phyloP scores from a whole-genome alignment of 2,113 vertebrate genomes.

The Regulus satrapa region DNA sequence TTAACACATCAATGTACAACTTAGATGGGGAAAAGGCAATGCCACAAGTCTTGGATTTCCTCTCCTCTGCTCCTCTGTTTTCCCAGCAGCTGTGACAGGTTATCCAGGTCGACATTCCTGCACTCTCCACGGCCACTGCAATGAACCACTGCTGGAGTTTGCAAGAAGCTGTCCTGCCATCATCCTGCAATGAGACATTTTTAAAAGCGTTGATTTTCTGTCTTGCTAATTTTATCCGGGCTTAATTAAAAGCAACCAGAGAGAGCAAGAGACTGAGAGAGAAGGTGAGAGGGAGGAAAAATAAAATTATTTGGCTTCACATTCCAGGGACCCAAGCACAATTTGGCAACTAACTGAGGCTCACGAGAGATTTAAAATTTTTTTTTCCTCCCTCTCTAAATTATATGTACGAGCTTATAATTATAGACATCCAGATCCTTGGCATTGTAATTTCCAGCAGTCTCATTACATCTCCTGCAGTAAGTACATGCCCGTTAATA shows the following conservation, averaged over 20 bases:
- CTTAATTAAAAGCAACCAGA: slow-evolving; percentile 46
- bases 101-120: neutral
- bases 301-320: neutral
- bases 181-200: neutral
- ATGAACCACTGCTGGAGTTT: neutral
- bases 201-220: slow-evolving; percentile 38
- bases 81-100: neutral
- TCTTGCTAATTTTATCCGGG: slow-evolving; percentile 13
- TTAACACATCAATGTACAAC: accelerated
- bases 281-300: neutral
- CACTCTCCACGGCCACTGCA: neutral
- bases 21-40: neutral
- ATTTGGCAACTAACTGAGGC: neutral
- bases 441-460: slow-evolving; percentile 3
- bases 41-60: neutral
- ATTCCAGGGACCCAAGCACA: neutral
- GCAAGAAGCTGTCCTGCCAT: neutral
- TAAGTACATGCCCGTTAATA: slow-evolving; percentile 44
- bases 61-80: neutral
- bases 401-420: neutral
- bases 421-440: slow-evolving; percentile 14
- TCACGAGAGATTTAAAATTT: neutral
- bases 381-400: neutral
- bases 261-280: neutral
- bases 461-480: slow-evolving; percentile 63